phyloP scores from a whole-genome alignment of 1,140 invertebrate species.

The Harlomillsia oculata region DNA sequence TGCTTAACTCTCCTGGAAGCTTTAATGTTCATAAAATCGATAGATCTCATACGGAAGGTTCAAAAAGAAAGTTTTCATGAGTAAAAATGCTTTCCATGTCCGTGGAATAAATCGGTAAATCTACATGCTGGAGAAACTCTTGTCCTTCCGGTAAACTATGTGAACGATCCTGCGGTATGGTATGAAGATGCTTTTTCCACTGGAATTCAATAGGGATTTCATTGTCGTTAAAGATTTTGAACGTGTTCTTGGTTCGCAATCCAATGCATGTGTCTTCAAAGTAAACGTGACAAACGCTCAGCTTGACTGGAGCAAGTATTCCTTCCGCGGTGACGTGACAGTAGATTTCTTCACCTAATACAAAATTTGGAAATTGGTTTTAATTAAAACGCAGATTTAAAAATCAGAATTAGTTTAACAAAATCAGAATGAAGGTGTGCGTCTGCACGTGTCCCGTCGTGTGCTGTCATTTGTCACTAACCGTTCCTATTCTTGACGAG shows the following conservation, averaged over 20 bases:
- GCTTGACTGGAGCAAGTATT: no score
- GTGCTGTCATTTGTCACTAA: no score
- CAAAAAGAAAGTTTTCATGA: constrained; percentile 7
- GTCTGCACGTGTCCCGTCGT: no score
- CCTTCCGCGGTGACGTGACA: no score
- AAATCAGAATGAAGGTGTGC: no score
- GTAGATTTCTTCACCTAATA: no score
- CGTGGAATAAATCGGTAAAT: background rate
- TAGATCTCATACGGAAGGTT: constrained; percentile 1
- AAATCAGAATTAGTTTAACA: no score
- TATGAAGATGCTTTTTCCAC: constrained; percentile 40
- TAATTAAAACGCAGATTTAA: no score
- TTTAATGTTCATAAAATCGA: background rate
- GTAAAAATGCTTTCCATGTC: constrained; percentile 1
- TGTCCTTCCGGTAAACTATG: background rate
- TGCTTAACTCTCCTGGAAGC: background rate
- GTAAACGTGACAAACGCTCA: no score
- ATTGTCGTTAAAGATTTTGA: constrained; percentile 43
- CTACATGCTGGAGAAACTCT: background rate
- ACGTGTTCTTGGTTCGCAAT: constrained; percentile 37
- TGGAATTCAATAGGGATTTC: constrained; percentile 39
- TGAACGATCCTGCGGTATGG: background rate
- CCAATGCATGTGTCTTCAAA: constrained; percentile 44
- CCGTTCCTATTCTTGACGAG: no score
- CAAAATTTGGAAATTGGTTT: no score